Evolutionary conservation across 2,888 invertebrate genomes (phyloP).

Genomic region (Petrophora chlorosata): DNA sequence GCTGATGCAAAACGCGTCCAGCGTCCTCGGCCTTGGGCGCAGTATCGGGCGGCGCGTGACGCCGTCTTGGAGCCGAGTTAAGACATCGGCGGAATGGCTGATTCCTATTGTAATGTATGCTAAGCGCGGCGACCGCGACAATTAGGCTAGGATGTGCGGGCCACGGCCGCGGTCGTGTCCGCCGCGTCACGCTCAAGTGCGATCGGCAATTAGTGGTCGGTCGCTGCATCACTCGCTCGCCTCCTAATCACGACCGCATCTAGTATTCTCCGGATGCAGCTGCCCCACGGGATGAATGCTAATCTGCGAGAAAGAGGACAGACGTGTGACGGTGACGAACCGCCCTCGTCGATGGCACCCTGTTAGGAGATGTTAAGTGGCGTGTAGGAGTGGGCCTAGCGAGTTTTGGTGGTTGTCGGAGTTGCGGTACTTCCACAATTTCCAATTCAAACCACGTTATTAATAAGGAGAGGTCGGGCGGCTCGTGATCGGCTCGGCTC

Average conservation of each 20-base stretch:
- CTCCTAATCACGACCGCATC: slow-evolving; percentile 69
- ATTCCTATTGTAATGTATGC: slow-evolving; percentile 79
- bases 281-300: slow-evolving; percentile 48
- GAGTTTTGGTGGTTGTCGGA: slow-evolving; percentile 14
- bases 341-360: not conserved
- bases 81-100: slow-evolving; percentile 67
- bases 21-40: slow-evolving; percentile 33
- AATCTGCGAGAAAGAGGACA: slow-evolving; percentile 34
- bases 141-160: slow-evolving; percentile 66
- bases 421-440: slow-evolving; percentile 48
- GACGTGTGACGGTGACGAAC: slow-evolving; percentile 25
- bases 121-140: slow-evolving; percentile 71
- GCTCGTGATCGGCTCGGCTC: slow-evolving; percentile 61
- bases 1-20: slow-evolving; percentile 22
- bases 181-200: slow-evolving; percentile 60
- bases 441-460: slow-evolving; percentile 75
- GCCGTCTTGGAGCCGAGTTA: slow-evolving; percentile 52
- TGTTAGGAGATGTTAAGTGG: not conserved
- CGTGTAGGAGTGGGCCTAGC: not conserved
- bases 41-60: slow-evolving; percentile 32
- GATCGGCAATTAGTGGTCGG: slow-evolving; percentile 63
- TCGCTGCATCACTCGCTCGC: slow-evolving; percentile 53
- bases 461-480: slow-evolving; percentile 66
- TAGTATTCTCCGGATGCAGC: slow-evolving; percentile 51
- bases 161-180: slow-evolving; percentile 54